A percentile compares a stretch with the other conserved stretches of the same genome.
Evolutionary conservation across 2,113 vertebrate species (phyloP).

Genomic region (Fukomys damarensis): DNA sequence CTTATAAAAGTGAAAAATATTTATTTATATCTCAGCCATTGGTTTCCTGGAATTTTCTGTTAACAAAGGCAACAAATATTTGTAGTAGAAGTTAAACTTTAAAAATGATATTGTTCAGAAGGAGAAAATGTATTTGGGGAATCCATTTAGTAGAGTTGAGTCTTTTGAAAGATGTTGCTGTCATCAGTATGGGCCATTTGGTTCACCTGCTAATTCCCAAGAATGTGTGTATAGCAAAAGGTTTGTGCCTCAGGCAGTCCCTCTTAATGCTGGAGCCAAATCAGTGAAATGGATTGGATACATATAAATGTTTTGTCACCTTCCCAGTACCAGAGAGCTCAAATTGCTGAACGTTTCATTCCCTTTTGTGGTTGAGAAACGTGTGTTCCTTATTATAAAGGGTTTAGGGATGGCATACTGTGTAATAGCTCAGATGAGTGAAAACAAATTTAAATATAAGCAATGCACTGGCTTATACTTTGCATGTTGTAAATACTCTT

Average conservation of each 20-base stretch:
- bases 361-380: conserved; percentile 85
- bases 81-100: conserved; percentile 41
- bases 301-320: conserved; percentile 85
- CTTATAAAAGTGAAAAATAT: not conserved
- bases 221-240: not conserved
- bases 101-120: conserved; percentile 39
- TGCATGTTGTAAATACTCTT: conserved; percentile 88
- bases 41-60: conserved; percentile 23
- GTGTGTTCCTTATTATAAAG: conserved; percentile 87
- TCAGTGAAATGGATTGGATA: conserved; percentile 65
- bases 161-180: conserved; percentile 66
- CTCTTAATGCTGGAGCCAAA: conserved; percentile 53
- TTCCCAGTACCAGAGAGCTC: conserved; percentile 80
- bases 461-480: conserved; percentile 87
- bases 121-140: conserved; percentile 47
- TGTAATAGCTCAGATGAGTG: conserved; percentile 87
- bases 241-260: conserved; percentile 62
- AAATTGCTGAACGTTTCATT: conserved; percentile 86
- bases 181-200: conserved; percentile 68
- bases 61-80: conserved; percentile 41
- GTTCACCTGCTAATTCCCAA: conserved; percentile 69
- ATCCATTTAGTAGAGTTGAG: conserved; percentile 65
- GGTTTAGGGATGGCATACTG: conserved; percentile 87
- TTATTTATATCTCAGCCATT: not conserved
- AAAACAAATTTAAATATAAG: conserved; percentile 91